Evolutionary conservation across 2,113 vertebrate genomes (phyloP), one percentile per base, ranked within the genome.

Genomic region (Connochaetes taurinus): DNA sequence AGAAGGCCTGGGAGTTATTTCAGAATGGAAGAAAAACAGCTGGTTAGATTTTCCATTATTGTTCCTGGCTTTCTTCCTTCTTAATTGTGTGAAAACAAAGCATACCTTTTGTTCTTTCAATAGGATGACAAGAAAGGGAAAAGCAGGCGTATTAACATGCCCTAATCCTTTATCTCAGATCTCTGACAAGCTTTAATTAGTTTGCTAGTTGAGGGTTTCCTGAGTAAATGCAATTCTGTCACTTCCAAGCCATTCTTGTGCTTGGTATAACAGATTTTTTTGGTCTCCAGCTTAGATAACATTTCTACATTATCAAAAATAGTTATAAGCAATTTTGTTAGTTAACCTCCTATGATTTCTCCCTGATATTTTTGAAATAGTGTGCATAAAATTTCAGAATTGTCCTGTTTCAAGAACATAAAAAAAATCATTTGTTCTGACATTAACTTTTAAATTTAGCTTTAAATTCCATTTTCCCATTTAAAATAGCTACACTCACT

Each of bases 111-210:
- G 1, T 45, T 43, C n/a, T 87, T 96, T 57, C 86, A 90, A 45
- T 10, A 53, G 0, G 21, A 90, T n/a, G 90, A 95, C 14, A 91
- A 97, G 87, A 82, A 55, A 90, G 9, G 53, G 62, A 95, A 80
- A 88, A 94, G 80, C 0, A 23, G 55, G 21, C 58, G 16, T 45
- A 31, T 11, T 92, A 85, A 74, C 62, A 80, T 94, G 58, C 6
- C 52, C 82, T n/a, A 53, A 4, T 9, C 16, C 52, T 90, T 76
- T 91, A 50, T 82, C 93, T 97, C 31, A 91, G 36, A 82, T 67
- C 87, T 93, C 84, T 97, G 97, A 97, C 93, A 98, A 98, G 84
- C 80, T 98, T 98, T 98, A 97, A 98, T 98, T 98, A 97, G 45
- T 95, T 98, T 97, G 84, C 71, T 89, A 90, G 80, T 85, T 86